A percentile compares a stretch with the other conserved stretches of the same genome.
Evolutionary conservation across 1,140 invertebrate genomes (phyloP).

Genomic region (Orchesella cincta): DNA sequence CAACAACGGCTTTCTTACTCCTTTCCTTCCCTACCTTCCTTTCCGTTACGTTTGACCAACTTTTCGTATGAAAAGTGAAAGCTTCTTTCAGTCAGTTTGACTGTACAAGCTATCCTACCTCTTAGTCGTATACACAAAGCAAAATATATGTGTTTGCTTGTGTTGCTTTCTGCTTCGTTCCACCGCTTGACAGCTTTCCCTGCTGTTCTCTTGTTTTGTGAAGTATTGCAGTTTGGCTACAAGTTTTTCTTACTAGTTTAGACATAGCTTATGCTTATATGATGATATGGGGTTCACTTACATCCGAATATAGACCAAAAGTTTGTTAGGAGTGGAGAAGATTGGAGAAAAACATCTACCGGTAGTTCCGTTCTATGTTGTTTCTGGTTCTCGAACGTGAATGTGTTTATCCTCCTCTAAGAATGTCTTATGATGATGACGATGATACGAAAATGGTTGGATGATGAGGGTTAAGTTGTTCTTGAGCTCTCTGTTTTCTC

Average conservation of each 20-base stretch:
- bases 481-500: background rate
- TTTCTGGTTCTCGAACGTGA: background rate
- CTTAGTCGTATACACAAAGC: too few species aligned
- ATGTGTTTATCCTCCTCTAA: background rate
- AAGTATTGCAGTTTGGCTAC: constrained; percentile 1
- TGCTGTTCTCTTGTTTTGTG: background rate
- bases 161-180: constrained; percentile 1
- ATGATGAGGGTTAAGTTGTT: constrained; percentile 20
- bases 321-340: background rate
- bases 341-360: background rate
- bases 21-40: background rate
- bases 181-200: background rate
- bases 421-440: background rate
- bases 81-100: constrained; percentile 5
- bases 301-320: background rate
- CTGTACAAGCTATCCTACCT: background rate
- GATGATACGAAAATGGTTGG: constrained; percentile 7
- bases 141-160: background rate
- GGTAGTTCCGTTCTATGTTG: background rate
- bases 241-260: background rate
- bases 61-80: constrained; percentile 12
- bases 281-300: background rate
- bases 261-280: background rate
- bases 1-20: too few species aligned
- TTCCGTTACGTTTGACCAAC: background rate